A percentile compares a stretch with the other conserved stretches of the same genome.
Evolutionary conservation across 2,888 invertebrate species (phyloP).

Genomic region (Rotaria socialis): DNA sequence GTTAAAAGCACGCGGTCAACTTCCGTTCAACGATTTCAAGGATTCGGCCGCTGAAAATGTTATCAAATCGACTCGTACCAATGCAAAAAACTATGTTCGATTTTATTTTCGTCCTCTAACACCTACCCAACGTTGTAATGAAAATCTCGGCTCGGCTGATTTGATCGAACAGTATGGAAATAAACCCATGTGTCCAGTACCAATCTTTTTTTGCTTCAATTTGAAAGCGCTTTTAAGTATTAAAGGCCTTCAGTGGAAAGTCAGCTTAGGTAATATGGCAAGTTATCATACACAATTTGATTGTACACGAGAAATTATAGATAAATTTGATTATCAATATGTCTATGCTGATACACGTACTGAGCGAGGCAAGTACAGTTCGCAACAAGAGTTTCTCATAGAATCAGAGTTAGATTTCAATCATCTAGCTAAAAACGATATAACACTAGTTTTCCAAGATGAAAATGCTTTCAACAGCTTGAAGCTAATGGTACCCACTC

Average conservation of each 20-base stretch:
- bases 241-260: not conserved
- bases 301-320: not conserved
- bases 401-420: not conserved
- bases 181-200: not conserved
- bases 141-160: not conserved
- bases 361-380: not conserved
- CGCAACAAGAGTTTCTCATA: conserved; percentile 20
- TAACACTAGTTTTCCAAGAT: not conserved
- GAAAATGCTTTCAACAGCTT: not conserved
- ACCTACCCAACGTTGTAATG: not conserved
- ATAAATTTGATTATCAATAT: not conserved
- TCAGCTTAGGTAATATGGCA: not conserved
- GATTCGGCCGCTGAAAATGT: not conserved
- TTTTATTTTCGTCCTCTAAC: conserved; percentile 14
- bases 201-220: too few species aligned
- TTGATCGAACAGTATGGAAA: not conserved
- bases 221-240: too few species aligned
- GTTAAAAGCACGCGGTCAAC: not conserved
- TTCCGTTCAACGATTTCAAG: not conserved
- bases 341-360: not conserved
- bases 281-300: not conserved
- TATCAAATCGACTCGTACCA: not conserved
- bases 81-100: not conserved
- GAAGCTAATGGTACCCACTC: not conserved
- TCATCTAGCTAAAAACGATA: not conserved